These are phyloP conservation scores for Takifugu ocellatus DNA, from an alignment of 2,797 vertebrate genomes.

Conservation along the genomic window DNA sequence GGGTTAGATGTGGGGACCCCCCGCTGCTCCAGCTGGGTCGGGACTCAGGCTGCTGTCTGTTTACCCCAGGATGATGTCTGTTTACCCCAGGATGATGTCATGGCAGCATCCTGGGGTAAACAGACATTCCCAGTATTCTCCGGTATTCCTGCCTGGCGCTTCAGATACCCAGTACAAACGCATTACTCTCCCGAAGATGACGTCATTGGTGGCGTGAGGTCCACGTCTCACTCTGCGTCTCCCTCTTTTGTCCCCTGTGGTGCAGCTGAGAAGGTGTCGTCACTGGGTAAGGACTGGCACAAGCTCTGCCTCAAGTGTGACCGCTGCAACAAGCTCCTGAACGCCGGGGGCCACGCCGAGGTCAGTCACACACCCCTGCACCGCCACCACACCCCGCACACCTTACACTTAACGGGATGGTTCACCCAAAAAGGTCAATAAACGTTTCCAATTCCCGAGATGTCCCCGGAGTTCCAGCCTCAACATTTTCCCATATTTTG, in stretches of 20 bases:
- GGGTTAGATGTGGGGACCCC: conserved; percentile 46
- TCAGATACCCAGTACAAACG: conserved; percentile 21
- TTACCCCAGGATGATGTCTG: conserved; percentile 33
- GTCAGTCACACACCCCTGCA: conserved; percentile 65
- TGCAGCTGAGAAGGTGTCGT: conserved; percentile 93
- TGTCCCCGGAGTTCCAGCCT: too few species aligned
- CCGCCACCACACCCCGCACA: not conserved
- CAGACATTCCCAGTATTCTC: conserved; percentile 42
- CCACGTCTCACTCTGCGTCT: not conserved
- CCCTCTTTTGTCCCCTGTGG: conserved; percentile 36
- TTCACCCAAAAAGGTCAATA: too few species aligned
- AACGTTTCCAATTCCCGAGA: too few species aligned
- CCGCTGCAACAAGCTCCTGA: conserved; percentile 94
- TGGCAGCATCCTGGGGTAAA: conserved; percentile 36
- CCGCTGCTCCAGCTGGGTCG: conserved; percentile 52
- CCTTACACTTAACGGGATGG: not conserved
- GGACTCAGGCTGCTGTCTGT: conserved; percentile 40
- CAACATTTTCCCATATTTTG: too few species aligned
- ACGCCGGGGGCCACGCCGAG: conserved; percentile 90
- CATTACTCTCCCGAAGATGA: conserved; percentile 42
- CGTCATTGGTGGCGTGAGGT: conserved; percentile 3
- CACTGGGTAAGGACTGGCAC: conserved; percentile 97
- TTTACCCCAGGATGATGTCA: conserved; percentile 40
- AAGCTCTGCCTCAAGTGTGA: conserved; percentile 96
- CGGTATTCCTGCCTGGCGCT: conserved; percentile 18